Evolutionary conservation across 35 echinoderm and acorn worm genomes (phyloP), one percentile per base, ranked within the genome.

Genomic region (Apostichopus californicus): DNA sequence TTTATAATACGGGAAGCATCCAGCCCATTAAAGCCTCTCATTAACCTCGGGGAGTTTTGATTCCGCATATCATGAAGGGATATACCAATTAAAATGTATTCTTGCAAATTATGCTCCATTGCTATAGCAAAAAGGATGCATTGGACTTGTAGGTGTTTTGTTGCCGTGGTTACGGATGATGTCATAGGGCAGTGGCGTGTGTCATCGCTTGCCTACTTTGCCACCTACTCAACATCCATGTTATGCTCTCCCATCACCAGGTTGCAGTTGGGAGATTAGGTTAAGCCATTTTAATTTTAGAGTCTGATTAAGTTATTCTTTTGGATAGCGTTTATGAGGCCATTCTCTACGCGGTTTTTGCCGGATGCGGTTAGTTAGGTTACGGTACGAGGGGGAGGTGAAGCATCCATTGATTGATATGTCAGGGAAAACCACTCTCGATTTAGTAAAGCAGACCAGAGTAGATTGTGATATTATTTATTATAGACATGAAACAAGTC

Each of bases 31-130:
- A 83, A 59, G 7, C 14, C 81, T n/a, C 55, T 59, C 8, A 23
- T 58, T 85, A 56, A 85, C 81, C 81, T 60, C 81, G n/a, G 57
- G 81, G 81, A 59, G 18, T 56, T 59, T 14, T 59, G 57, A 57
- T 20, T 58, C 81, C 81, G 14, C 81, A 60, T 13, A 58, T 59
- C 54, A 60, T 85, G 55, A 85, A 85, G 12, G 55, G 81, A 85
- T 58, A 85, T 85, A 58, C 81, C 81, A 85, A 85, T 85, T 85
- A 58, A 58, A 59, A 85, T 17, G n/a, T 85, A 75, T 75, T 75
- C 71, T 75, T 75, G 71, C 71, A 18, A 46, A 46, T 46, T 46
- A 75, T 75, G 17, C 17, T 75, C 71, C 17, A 75, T 75, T 75
- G 71, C 71, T n/a, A 7, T 75, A 22, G 71, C 17, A 46, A 75